Evolutionary conservation across 2,888 invertebrate species (phyloP).

Genomic region (Alloscopus bannaensis): DNA sequence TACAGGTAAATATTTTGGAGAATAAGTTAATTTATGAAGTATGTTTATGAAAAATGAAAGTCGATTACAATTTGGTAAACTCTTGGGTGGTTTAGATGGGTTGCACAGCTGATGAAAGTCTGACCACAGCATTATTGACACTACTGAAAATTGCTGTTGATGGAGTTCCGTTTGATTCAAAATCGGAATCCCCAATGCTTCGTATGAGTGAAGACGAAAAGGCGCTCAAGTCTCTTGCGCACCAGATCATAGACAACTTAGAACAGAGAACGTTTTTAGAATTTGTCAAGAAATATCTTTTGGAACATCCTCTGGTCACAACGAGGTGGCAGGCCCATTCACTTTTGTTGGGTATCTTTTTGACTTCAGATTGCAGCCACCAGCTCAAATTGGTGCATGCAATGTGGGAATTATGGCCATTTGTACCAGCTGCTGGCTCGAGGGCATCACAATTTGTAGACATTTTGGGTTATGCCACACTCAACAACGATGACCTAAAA

Average conservation of each 20-base stretch:
- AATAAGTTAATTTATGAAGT: slow-evolving; percentile 4
- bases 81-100: slow-evolving; percentile 65
- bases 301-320: slow-evolving; percentile 70
- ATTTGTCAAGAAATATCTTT: slow-evolving; percentile 71
- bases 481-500: slow-evolving; percentile 80
- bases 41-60: slow-evolving; percentile 4
- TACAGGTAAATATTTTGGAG: slow-evolving; percentile 84
- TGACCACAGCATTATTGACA: slow-evolving; percentile 71
- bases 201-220: slow-evolving; percentile 72
- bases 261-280: slow-evolving; percentile 72
- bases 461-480: slow-evolving; percentile 93
- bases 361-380: slow-evolving; percentile 70
- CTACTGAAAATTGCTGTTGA: slow-evolving; percentile 72
- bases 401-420: slow-evolving; percentile 73
- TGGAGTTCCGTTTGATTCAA: slow-evolving; percentile 72
- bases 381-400: slow-evolving; percentile 72
- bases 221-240: slow-evolving; percentile 71
- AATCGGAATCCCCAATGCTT: slow-evolving; percentile 70
- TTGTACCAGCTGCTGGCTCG: slow-evolving; percentile 81
- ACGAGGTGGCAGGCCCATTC: slow-evolving; percentile 95
- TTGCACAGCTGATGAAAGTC: slow-evolving; percentile 71
- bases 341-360: slow-evolving; percentile 81
- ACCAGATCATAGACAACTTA: slow-evolving; percentile 71
- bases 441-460: slow-evolving; percentile 98
- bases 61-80: background rate